These are phyloP conservation scores for Boloria selene DNA, from an alignment of 2,888 invertebrate species.

Conservation along the genomic window DNA sequence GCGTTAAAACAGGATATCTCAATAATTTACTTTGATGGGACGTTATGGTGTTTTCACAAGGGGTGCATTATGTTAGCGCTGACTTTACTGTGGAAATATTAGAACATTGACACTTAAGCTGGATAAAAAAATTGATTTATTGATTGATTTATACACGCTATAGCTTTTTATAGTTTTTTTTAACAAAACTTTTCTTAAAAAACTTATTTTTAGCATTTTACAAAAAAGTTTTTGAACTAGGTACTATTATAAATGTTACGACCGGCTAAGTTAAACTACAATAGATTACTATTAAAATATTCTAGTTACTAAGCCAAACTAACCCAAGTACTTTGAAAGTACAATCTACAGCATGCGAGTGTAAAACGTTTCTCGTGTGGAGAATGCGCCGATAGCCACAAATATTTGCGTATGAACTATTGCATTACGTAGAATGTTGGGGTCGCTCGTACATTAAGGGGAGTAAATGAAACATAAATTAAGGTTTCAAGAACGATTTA, in stretches of 20 bases:
- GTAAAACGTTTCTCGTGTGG: conserved; percentile 27
- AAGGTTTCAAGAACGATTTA: background rate
- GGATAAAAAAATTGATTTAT: no score
- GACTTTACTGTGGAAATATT: conserved; percentile 33
- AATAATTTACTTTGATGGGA: conserved; percentile 52
- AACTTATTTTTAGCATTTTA: no score
- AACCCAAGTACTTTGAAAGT: background rate
- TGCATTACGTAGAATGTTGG: conserved; percentile 13
- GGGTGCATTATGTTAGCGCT: conserved; percentile 53
- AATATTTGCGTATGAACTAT: conserved; percentile 60
- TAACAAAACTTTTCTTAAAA: no score
- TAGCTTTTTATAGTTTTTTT: no score
- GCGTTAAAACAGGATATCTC: conserved; percentile 46
- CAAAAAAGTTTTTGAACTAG: no score
- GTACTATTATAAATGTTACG: no score
- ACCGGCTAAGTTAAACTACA: no score
- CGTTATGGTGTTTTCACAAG: conserved; percentile 13
- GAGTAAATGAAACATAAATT: conserved; percentile 13
- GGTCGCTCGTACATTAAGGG: conserved; percentile 29
- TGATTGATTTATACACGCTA: no score
- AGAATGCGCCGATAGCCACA: conserved; percentile 42
- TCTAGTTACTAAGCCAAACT: background rate
- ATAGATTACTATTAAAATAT: no score
- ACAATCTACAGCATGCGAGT: background rate
- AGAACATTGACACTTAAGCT: no score